These are phyloP conservation scores for Timandra comae DNA, from an alignment of 2,888 invertebrate species.

Conservation along the genomic window DNA sequence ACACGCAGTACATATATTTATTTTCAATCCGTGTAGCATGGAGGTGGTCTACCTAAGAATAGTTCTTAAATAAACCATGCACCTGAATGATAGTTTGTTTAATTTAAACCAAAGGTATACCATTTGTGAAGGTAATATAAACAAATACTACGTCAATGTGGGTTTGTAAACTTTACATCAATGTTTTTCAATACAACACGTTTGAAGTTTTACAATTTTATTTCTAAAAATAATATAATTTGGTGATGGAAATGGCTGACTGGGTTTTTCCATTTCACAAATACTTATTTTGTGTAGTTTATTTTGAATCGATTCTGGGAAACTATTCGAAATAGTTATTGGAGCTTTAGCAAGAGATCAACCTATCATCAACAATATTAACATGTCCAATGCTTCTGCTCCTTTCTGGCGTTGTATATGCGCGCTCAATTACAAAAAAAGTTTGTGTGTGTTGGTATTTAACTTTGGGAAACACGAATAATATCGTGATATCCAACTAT, in stretches of 20 bases:
- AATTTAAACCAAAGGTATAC: conserved; percentile 33
- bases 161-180: conserved; percentile 31
- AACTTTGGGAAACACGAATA: too few relatives aligned
- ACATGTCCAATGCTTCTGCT: too few relatives aligned
- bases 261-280: conserved; percentile 1
- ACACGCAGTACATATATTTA: too few relatives aligned
- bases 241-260: not conserved
- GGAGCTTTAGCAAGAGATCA: too few relatives aligned
- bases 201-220: conserved; percentile 23
- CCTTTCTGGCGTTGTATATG: too few relatives aligned
- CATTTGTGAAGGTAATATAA: conserved; percentile 37
- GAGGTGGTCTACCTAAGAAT: not conserved
- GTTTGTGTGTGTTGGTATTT: too few relatives aligned
- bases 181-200: conserved; percentile 35
- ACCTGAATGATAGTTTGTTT: conserved; percentile 30
- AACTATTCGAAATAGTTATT: too few relatives aligned
- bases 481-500: too few relatives aligned
- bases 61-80: conserved; percentile 14
- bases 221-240: not conserved
- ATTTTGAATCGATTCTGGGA: too few relatives aligned
- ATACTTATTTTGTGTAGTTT: too few relatives aligned
- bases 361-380: too few relatives aligned
- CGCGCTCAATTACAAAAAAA: too few relatives aligned
- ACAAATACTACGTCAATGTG: conserved; percentile 29
- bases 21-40: not conserved